phyloP scores from a whole-genome alignment of 2,888 invertebrate species.

The Emmelina monodactyla region DNA sequence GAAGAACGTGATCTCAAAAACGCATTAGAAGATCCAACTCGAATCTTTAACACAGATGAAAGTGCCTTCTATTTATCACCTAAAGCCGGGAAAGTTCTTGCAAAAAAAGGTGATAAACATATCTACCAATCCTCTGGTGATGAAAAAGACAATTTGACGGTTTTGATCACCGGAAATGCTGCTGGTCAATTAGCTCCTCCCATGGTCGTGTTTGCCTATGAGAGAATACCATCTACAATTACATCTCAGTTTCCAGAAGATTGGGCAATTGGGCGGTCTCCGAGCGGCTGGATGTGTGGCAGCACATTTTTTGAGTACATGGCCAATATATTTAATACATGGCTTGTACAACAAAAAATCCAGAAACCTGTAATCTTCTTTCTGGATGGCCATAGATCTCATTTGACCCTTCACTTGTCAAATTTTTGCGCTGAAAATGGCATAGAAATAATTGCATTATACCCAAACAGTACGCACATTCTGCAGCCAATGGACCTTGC shows the following conservation, averaged over 20 bases:
- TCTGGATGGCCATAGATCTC: constrained; percentile 21
- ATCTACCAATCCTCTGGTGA: constrained; percentile 19
- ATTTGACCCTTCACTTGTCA: constrained; percentile 18
- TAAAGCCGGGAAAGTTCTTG: constrained; percentile 25
- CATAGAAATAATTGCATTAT: constrained; percentile 17
- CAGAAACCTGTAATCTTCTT: constrained; percentile 19
- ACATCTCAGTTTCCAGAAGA: too few relatives aligned
- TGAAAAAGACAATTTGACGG: constrained; percentile 20
- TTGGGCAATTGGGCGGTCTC: constrained; percentile 19
- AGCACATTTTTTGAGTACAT: constrained; percentile 28
- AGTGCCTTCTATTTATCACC: constrained; percentile 28
- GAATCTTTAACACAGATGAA: constrained; percentile 23
- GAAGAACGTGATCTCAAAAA: too few relatives aligned
- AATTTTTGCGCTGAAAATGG: constrained; percentile 19
- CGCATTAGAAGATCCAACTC: constrained; percentile 12
- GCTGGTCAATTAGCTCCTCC: constrained; percentile 18
- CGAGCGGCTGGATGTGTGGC: constrained; percentile 25
- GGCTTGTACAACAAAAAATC: constrained; percentile 19
- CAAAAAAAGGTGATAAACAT: constrained; percentile 22
- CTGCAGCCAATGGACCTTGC: constrained; percentile 18
- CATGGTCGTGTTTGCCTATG: constrained; percentile 16
- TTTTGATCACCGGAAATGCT: constrained; percentile 18
- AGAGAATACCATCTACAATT: constrained; percentile 14
- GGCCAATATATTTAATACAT: constrained; percentile 24
- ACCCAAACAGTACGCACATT: constrained; percentile 17